Evolutionary conservation across 2,888 invertebrate species (phyloP), one percentile per base, ranked within the genome.

Genomic region (Xanthostigma xanthostigma): DNA sequence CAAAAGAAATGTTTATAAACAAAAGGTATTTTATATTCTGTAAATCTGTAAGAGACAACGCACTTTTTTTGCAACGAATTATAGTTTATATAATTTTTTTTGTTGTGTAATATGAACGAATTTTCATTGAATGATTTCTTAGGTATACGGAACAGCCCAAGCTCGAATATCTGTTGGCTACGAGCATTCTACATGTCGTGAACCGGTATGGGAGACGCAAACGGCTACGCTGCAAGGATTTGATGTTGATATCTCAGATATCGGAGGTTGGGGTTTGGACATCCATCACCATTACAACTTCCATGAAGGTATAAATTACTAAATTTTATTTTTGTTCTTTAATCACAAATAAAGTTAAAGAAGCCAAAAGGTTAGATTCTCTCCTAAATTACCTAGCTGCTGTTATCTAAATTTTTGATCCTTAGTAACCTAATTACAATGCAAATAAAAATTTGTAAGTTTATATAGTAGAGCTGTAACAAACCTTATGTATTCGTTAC

Each of bases 201-300:
- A 84, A 50, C 80, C 93, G 11, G 86, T 96, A 37, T 98, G 97
- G 97, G 91, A 92, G 58, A 89, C 90, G 3, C 90, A 93, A 67
- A 92, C 93, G 0, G 90, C 93, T 2, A 89, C 88, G 37, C 69
- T 98, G 58, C 89, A 92, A 66, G 96, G 96, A 17, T 94, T 92
- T 67, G 95, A 95, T 66, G 91, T 96, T 45, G 91, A 91, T 60
- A 94, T 95, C 54, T 93, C 96, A 0, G 94, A 95, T 64, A 88
- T 96, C 48, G 96, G 96, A 1, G 94, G 94, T 43, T 98, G 96
- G 96, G 94, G 96, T 45, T 71, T 99, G 48, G 91, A 97, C 64
- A 91, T 96, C 53, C 96, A 97, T 69, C 97, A 99, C 68, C 92
- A 94, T 66, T 96, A 96, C 69, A 97, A 98, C 67, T 94, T 94